Percentiles rank a stretch among this genome's conserved stretches.
Evolutionary conservation across 2,797 vertebrate genomes (phyloP).

Genomic region (Prionace glauca): DNA sequence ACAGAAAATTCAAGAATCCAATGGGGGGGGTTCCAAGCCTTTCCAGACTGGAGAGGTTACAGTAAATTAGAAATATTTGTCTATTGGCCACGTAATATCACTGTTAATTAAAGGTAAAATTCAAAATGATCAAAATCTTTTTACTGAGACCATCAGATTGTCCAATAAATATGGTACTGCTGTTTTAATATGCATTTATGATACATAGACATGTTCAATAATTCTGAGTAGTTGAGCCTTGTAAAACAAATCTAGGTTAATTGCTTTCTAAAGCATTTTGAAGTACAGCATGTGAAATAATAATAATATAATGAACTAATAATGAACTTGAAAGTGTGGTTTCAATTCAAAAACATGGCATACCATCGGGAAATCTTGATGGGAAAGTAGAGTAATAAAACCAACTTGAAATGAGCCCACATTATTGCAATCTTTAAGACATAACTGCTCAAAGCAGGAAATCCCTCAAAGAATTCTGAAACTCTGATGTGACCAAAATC

Average conservation of each 20-base stretch:
- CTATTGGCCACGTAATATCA: not conserved
- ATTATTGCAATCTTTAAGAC: not conserved
- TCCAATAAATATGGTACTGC: not conserved
- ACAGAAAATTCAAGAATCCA: too few species aligned
- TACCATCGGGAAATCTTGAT: not conserved
- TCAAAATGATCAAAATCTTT: slow-evolving; percentile 1
- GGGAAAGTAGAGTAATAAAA: slow-evolving; percentile 26
- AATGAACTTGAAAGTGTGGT: slow-evolving; percentile 20
- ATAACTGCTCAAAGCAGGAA: slow-evolving; percentile 21
- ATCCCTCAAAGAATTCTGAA: not conserved
- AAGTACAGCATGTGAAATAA: not conserved
- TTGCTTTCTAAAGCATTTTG: slow-evolving; percentile 21
- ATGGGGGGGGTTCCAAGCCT: not conserved
- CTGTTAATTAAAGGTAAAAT: not conserved
- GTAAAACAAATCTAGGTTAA: slow-evolving; percentile 10
- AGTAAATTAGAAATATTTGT: not conserved
- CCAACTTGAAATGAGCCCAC: slow-evolving; percentile 7
- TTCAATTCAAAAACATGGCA: not conserved
- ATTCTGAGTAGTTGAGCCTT: not conserved
- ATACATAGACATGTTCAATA: not conserved
- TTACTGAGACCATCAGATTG: slow-evolving; percentile 2
- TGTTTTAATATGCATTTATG: slow-evolving; percentile 24
- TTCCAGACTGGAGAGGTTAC: not conserved
- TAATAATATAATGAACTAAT: slow-evolving; percentile 28
- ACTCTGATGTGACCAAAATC: not conserved